Percentiles rank a stretch among this genome's conserved stretches.
phyloP scores from a whole-genome alignment of 2,797 vertebrate species.

The Fistularia commersonii region DNA sequence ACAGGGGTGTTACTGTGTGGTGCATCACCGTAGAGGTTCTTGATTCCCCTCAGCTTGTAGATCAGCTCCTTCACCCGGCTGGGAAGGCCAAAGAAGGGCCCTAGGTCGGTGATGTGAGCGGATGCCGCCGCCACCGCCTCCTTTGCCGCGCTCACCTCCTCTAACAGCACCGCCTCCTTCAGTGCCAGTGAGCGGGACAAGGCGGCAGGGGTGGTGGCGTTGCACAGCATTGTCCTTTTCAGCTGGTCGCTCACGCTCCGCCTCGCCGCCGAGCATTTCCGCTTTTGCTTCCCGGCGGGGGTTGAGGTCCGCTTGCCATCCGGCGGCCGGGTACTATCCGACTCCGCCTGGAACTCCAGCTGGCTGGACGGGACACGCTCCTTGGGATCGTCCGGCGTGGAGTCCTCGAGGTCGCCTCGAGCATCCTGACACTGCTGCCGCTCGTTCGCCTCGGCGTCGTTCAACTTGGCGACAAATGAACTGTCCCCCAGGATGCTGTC shows the following conservation, averaged over 20 bases:
- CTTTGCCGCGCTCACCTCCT: conserved; percentile 84
- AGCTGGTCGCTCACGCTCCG: conserved; percentile 83
- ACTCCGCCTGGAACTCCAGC: conserved; percentile 56
- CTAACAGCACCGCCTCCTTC: conserved; percentile 79
- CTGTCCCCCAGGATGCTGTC: conserved; percentile 81
- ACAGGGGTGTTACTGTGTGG: too few species aligned
- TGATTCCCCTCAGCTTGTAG: conserved; percentile 82
- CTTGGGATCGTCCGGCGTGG: conserved; percentile 31
- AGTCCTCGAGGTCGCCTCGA: conserved; percentile 31
- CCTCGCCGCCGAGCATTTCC: conserved; percentile 38
- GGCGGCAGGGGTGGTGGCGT: conserved; percentile 76
- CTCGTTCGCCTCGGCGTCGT: conserved; percentile 66
- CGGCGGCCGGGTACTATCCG: too few species aligned
- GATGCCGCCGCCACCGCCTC: conserved; percentile 73
- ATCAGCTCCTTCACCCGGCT: conserved; percentile 90
- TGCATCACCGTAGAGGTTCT: conserved; percentile 89
- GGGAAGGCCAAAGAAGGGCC: conserved; percentile 95
- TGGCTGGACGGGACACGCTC: conserved; percentile 80
- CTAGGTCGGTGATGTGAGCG: conserved; percentile 75
- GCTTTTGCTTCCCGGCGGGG: conserved; percentile 12
- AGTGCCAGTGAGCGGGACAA: conserved; percentile 76
- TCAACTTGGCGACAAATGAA: conserved; percentile 80
- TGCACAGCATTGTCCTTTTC: conserved; percentile 86
- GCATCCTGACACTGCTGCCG: conserved; percentile 1
- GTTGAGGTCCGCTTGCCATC: conserved; percentile 33